Conservation (phyloP, 1,140 invertebrate genomes). For the Latrodectus geometricus region DNA sequence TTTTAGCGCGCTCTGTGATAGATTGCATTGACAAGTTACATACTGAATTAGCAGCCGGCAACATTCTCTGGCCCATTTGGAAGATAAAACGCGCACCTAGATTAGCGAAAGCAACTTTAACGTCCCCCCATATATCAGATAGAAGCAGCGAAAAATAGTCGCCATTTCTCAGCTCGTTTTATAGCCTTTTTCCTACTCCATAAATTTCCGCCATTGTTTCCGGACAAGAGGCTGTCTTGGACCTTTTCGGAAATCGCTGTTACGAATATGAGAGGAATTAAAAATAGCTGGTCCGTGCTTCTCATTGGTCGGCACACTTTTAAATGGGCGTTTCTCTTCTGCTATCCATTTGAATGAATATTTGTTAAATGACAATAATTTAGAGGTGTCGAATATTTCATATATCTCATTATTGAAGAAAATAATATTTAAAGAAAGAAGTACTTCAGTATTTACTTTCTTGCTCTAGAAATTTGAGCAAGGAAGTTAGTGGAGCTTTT, state of each 20-base stretch:
- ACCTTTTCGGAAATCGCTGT: neutral
- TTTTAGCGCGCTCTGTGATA: conserved; percentile 41
- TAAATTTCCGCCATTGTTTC: conserved; percentile 57
- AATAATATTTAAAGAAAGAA: too few relatives aligned
- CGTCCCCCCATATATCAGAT: conserved; percentile 51
- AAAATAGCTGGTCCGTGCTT: conserved; percentile 20
- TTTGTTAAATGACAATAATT: neutral
- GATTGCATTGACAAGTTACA: conserved; percentile 53
- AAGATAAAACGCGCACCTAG: conserved; percentile 52
- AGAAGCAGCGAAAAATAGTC: conserved; percentile 56
- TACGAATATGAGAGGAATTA: conserved; percentile 17
- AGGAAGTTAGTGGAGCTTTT: too few relatives aligned
- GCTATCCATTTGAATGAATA: neutral
- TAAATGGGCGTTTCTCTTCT: neutral
- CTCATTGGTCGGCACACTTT: neutral
- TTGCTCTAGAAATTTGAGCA: too few relatives aligned
- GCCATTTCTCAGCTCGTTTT: conserved; percentile 40
- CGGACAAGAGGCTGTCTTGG: conserved; percentile 42
- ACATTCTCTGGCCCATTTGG: conserved; percentile 33
- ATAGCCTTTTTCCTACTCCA: conserved; percentile 49
- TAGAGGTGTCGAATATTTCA: neutral
- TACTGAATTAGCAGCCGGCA: conserved; percentile 56
- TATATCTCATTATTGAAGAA: too few relatives aligned
- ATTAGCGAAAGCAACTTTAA: conserved; percentile 35
- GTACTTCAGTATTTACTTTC: too few relatives aligned